These are phyloP conservation scores for Trichogramma evanescens DNA, from an alignment of 2,888 invertebrate genomes.

Conservation along the genomic window DNA sequence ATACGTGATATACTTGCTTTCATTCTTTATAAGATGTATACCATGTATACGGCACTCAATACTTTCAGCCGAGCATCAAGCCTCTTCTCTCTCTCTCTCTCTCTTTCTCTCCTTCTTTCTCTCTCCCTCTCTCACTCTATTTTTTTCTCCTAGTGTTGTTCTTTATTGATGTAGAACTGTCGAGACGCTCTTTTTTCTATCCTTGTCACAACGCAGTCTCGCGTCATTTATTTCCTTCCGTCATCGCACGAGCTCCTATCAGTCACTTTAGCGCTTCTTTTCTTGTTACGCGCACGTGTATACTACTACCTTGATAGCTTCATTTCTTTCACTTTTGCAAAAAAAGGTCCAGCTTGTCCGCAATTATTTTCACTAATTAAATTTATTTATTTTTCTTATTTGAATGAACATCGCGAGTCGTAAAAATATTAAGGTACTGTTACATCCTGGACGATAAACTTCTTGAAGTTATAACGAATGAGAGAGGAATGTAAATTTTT, in stretches of 20 bases:
- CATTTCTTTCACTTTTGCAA: neutral
- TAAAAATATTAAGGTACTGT: too few species aligned
- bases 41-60: neutral
- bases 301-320: slow-evolving; percentile 9
- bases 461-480: neutral
- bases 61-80: neutral
- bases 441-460: too few species aligned
- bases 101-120: slow-evolving; percentile 9
- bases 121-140: slow-evolving; percentile 12
- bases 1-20: slow-evolving; percentile 3
- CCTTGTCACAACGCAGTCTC: neutral
- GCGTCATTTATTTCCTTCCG: slow-evolving; percentile 16
- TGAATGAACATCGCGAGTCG: too few species aligned
- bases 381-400: too few species aligned
- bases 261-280: slow-evolving; percentile 10
- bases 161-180: slow-evolving; percentile 15
- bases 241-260: slow-evolving; percentile 5
- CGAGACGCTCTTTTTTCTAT: neutral
- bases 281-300: slow-evolving; percentile 11
- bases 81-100: neutral
- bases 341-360: neutral
- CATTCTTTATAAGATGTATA: slow-evolving; percentile 1
- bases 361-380: too few species aligned
- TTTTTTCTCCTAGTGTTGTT: slow-evolving; percentile 6
- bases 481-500: too few species aligned